phyloP scores from a whole-genome alignment of 1,140 invertebrate species.

The Lasioglossum baleicum region DNA sequence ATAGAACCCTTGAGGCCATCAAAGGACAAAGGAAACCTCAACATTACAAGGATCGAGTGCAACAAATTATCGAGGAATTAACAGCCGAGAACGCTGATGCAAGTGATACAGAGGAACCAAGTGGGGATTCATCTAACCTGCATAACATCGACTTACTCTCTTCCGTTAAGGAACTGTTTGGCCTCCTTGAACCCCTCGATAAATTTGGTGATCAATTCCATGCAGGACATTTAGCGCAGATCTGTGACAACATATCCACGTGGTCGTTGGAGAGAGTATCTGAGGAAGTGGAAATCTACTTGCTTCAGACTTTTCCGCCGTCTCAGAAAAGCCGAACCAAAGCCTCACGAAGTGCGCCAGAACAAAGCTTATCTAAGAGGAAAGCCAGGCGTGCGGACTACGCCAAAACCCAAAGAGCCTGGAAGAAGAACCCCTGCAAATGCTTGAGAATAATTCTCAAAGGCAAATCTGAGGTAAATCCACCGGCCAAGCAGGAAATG shows the following conservation, averaged over 20 bases:
- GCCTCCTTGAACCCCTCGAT: too few species aligned
- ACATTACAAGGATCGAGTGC: neutral
- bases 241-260: too few species aligned
- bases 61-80: neutral
- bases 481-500: conserved; percentile 9
- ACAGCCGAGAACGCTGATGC: neutral
- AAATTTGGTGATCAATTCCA: too few species aligned
- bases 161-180: neutral
- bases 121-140: neutral
- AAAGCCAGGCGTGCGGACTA: neutral
- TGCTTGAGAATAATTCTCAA: neutral
- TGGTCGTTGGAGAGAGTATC: too few species aligned
- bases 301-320: too few species aligned
- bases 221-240: too few species aligned
- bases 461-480: neutral
- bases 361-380: neutral
- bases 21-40: neutral
- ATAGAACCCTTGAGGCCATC: neutral
- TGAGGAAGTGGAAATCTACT: neutral
- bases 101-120: too few species aligned
- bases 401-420: neutral
- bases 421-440: neutral
- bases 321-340: too few species aligned
- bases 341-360: too few species aligned
- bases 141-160: neutral